These are phyloP conservation scores for Lepidotrigona ventralis DNA, from an alignment of 1,140 invertebrate genomes.

Conservation along the genomic window DNA sequence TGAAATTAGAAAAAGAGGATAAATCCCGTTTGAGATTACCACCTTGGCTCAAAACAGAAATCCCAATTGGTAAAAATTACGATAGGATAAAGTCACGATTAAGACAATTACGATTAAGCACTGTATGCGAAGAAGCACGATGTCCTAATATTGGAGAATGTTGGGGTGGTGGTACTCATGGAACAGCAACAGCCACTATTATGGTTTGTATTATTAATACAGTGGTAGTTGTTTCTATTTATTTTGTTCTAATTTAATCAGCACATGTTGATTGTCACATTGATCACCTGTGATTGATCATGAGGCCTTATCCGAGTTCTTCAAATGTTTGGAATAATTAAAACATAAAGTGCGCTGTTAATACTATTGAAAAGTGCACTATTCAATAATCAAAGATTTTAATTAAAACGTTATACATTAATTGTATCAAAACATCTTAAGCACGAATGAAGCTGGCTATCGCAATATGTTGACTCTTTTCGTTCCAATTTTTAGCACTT, in stretches of 20 bases:
- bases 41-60: conserved; percentile 98
- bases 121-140: conserved; percentile 99
- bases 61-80: conserved; percentile 94
- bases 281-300: no score
- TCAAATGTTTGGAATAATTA: no score
- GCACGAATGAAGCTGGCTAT: no score
- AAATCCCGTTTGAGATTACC: conserved; percentile 91
- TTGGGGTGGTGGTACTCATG: conserved; percentile 96
- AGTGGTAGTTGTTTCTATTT: neutral
- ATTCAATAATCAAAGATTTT: no score
- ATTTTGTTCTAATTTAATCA: neutral
- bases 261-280: neutral
- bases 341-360: no score
- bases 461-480: no score
- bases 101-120: conserved; percentile 93
- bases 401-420: no score
- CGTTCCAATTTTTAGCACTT: no score
- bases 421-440: no score
- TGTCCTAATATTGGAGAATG: conserved; percentile 99
- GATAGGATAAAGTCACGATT: conserved; percentile 93
- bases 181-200: conserved; percentile 93
- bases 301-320: no score
- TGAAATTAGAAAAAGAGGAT: conserved; percentile 92
- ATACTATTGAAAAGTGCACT: no score
- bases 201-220: conserved; percentile 83